Conservation (phyloP, 2,113 vertebrate genomes). For the Neofelis nebulosa region DNA sequence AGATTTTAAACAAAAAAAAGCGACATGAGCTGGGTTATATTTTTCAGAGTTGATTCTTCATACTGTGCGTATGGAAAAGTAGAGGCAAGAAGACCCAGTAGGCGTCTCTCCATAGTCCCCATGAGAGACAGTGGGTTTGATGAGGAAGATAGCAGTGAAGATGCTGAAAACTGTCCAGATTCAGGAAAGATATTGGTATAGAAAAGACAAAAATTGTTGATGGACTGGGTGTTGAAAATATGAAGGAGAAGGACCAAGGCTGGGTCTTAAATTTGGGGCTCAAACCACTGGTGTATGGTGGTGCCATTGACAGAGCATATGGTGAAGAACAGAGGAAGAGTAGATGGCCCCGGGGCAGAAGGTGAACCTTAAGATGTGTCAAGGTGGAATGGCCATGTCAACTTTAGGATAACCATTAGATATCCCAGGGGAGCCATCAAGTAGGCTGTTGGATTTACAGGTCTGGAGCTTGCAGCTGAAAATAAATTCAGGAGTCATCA, state of each 20-base stretch:
- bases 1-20: background rate
- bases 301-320: background rate
- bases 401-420: background rate
- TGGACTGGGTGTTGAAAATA: background rate
- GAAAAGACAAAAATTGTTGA: background rate
- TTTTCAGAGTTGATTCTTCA: background rate
- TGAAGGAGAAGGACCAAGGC: background rate
- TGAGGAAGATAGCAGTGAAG: background rate
- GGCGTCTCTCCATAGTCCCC: background rate
- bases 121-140: background rate
- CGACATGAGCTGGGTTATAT: background rate
- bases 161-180: background rate
- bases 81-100: background rate
- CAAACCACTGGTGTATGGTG: background rate
- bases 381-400: background rate
- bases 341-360: background rate
- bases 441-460: background rate
- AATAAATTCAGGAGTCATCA: background rate
- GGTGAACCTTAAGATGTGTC: background rate
- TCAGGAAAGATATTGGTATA: background rate
- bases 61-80: background rate
- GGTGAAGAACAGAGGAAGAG: background rate
- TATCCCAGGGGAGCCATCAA: background rate
- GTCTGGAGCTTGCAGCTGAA: background rate
- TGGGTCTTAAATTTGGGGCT: background rate